Conservation (phyloP, 2,113 vertebrate genomes). For the Cacatua alba region DNA sequence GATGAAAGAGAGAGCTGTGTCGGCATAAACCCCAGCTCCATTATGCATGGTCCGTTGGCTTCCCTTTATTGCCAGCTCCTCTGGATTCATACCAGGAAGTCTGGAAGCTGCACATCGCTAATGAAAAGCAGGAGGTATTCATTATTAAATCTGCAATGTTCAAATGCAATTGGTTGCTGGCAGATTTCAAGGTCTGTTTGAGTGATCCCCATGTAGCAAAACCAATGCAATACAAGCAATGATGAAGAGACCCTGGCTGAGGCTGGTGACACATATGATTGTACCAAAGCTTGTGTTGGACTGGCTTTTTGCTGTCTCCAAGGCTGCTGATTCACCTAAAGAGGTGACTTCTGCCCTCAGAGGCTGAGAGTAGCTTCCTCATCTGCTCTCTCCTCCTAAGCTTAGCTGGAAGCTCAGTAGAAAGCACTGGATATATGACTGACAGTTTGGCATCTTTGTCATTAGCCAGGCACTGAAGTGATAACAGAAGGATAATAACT, state of each 20-base stretch:
- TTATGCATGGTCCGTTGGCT: constrained; percentile 16
- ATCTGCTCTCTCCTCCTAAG: neutral
- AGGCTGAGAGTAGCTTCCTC: neutral
- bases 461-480: neutral
- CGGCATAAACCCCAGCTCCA: neutral
- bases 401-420: neutral
- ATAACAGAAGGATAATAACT: neutral
- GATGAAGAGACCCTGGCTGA: neutral
- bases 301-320: neutral
- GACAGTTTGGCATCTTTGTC: neutral
- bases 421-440: neutral
- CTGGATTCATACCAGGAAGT: constrained; percentile 42
- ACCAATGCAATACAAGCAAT: neutral
- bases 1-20: neutral
- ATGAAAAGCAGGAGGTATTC: constrained; percentile 49
- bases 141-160: constrained; percentile 47
- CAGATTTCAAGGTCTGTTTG: constrained; percentile 47
- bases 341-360: neutral
- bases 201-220: neutral
- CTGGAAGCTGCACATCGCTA: constrained; percentile 32
- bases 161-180: constrained; percentile 26
- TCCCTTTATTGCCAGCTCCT: constrained; percentile 43
- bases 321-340: neutral
- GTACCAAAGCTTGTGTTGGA: neutral
- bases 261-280: neutral